A percentile compares a stretch with the other conserved stretches of the same genome.
These are phyloP conservation scores for human DNA, from an alignment of 2,113 vertebrate genomes.

Conservation along the genomic window DNA sequence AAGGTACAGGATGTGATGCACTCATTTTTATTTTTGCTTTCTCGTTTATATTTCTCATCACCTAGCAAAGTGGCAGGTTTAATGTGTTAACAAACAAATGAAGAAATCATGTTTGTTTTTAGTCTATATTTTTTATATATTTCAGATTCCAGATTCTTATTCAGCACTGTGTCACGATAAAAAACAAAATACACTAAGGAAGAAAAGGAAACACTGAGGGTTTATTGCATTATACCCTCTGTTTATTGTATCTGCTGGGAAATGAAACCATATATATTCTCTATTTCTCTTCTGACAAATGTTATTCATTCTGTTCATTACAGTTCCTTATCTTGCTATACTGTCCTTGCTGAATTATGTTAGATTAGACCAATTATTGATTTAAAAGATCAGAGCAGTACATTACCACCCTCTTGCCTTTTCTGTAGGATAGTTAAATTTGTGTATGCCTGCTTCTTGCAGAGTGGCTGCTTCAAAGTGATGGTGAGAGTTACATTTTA, in stretches of 20 bases:
- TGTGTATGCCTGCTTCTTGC: not conserved
- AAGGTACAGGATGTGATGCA: not conserved
- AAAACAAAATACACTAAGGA: not conserved
- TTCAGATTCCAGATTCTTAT: not conserved
- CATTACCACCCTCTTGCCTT: not conserved
- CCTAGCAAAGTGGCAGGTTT: not conserved
- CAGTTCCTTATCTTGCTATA: not conserved
- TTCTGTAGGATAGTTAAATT: not conserved
- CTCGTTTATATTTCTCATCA: not conserved
- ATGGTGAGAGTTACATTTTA: not conserved
- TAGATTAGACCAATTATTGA: not conserved
- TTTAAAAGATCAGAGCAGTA: not conserved
- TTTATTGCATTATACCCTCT: not conserved
- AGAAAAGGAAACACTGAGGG: not conserved
- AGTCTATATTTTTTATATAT: not conserved
- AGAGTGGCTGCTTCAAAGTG: not conserved
- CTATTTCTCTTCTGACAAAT: not conserved
- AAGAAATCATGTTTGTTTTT: not conserved
- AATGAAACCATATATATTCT: not conserved
- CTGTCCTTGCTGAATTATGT: not conserved
- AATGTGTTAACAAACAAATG: not conserved
- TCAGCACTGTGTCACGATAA: not conserved
- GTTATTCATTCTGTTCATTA: not conserved
- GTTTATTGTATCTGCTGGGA: not conserved
- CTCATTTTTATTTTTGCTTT: not conserved